Percentiles rank a stretch among this genome's conserved stretches.
phyloP scores from a whole-genome alignment of 2,113 vertebrate species.

The Excalfactoria chinensis region DNA sequence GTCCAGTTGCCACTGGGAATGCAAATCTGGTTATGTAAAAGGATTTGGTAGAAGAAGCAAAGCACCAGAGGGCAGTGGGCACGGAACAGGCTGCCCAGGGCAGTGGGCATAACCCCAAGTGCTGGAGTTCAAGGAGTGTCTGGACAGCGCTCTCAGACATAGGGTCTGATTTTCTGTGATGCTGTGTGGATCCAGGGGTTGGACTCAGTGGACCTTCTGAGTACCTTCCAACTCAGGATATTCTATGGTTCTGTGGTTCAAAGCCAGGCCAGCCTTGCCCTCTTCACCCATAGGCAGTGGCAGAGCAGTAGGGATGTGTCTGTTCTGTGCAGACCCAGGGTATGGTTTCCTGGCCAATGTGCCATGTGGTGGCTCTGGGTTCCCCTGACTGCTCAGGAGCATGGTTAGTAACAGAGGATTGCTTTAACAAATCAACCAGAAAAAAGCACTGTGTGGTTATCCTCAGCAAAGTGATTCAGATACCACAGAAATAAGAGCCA shows the following conservation, averaged over 20 bases:
- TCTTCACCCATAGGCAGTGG: accelerated
- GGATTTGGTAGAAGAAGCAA: background rate
- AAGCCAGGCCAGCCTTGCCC: background rate
- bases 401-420: background rate
- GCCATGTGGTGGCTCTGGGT: background rate
- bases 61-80: background rate
- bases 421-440: background rate
- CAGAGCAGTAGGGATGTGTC: background rate
- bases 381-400: accelerated
- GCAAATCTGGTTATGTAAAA: background rate
- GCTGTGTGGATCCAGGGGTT: too few species aligned
- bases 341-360: background rate
- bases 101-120: too few species aligned
- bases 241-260: too few species aligned
- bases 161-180: too few species aligned
- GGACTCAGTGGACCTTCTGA: too few species aligned
- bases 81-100: too few species aligned
- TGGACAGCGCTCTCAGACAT: too few species aligned
- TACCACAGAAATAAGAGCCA: background rate
- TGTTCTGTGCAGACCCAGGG: accelerated
- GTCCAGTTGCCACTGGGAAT: background rate
- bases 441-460: background rate
- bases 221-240: too few species aligned
- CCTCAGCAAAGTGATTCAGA: background rate
- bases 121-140: too few species aligned